Evolutionary conservation across 2,888 invertebrate genomes (phyloP).

Genomic region (Petrolisthes cinctipes): DNA sequence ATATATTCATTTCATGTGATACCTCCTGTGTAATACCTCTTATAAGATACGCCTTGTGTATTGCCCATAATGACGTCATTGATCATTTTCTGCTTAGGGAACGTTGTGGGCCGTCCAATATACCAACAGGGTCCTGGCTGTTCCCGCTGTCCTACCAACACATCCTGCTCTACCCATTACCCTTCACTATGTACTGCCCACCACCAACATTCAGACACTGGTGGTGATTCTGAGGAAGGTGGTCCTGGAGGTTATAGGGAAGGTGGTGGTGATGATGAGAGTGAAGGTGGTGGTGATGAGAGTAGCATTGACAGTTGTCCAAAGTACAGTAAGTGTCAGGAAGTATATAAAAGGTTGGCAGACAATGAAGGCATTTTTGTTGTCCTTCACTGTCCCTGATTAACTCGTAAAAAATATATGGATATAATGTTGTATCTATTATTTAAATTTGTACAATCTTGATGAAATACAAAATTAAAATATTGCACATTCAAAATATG

Average conservation of each 20-base stretch:
- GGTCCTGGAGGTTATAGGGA: not conserved
- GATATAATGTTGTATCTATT: too few relatives aligned
- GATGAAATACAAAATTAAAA: too few relatives aligned
- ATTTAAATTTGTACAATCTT: too few relatives aligned
- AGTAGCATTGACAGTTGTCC: not conserved
- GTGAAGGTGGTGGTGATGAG: not conserved
- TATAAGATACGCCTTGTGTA: too few relatives aligned
- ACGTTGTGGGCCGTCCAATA: conserved; percentile 67
- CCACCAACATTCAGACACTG: not conserved
- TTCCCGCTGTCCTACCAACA: conserved; percentile 67
- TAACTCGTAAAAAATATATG: not conserved
- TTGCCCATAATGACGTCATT: not conserved
- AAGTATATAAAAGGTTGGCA: not conserved
- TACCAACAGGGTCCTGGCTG: conserved; percentile 68
- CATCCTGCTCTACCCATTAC: conserved; percentile 67
- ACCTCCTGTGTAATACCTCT: too few relatives aligned
- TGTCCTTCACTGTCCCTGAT: not conserved
- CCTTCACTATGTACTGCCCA: conserved; percentile 67
- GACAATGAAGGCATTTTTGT: not conserved
- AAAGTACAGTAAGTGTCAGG: not conserved
- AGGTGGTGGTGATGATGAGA: not conserved
- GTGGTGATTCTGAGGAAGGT: not conserved
- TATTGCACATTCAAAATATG: too few relatives aligned
- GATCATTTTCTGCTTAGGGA: conserved; percentile 73
- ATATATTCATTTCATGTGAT: too few relatives aligned